Percentiles rank a stretch among this genome's conserved stretches.
These are phyloP conservation scores for Maniola hyperantus DNA, from an alignment of 2,888 invertebrate genomes.

Conservation along the genomic window DNA sequence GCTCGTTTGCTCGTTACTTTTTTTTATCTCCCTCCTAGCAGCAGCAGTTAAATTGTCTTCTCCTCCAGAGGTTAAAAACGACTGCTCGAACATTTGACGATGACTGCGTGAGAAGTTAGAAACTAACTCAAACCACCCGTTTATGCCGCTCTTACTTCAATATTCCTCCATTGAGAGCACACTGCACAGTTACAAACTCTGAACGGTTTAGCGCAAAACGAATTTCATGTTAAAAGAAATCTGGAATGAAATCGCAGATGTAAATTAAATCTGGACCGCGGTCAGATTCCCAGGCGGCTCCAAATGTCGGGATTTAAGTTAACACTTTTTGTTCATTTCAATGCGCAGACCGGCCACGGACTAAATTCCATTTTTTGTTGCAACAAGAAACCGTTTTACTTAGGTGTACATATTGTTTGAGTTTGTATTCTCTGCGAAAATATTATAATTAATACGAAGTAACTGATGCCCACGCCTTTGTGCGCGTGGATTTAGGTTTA, in stretches of 20 bases:
- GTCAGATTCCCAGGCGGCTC: conserved; percentile 47
- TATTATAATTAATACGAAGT: too few relatives aligned
- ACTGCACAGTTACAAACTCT: conserved; percentile 20
- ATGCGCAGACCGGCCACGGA: conserved; percentile 37
- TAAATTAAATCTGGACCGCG: conserved; percentile 55
- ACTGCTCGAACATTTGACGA: too few relatives aligned
- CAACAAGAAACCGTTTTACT: not conserved
- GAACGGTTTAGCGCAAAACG: conserved; percentile 34
- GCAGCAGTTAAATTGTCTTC: too few relatives aligned
- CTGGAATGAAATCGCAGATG: conserved; percentile 44
- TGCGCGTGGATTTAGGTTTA: too few relatives aligned
- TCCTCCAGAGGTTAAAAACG: too few relatives aligned
- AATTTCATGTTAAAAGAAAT: conserved; percentile 35
- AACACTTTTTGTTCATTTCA: conserved; percentile 43
- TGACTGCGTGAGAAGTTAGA: too few relatives aligned
- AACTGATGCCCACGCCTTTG: too few relatives aligned
- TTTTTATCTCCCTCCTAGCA: too few relatives aligned
- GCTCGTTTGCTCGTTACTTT: too few relatives aligned
- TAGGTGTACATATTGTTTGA: not conserved
- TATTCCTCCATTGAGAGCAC: not conserved
- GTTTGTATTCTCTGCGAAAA: too few relatives aligned
- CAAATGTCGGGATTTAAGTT: conserved; percentile 43
- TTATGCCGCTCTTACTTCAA: conserved; percentile 4
- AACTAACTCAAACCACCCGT: too few relatives aligned
- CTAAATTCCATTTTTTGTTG: conserved; percentile 43